Base-by-base conservation (phyloP, 2,113 vertebrate species). In the Sylvicapra grimmia region DNA sequence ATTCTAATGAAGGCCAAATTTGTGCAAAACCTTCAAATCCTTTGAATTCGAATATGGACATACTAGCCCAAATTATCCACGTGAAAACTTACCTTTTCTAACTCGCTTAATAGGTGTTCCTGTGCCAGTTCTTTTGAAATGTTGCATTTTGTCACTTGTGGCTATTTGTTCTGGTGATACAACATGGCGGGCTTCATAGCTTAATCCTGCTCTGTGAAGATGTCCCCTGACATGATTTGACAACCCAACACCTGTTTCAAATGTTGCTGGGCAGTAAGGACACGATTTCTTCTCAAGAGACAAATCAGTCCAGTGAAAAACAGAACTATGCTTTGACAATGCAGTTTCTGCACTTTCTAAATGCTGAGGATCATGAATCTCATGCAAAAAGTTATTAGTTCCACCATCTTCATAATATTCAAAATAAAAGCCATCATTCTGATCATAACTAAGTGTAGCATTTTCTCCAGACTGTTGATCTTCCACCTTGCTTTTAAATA, bases 211-310 rank as follows among this genome's bases (percentile, higher is more conserved):
- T 98, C 99, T 99, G 98, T 99, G 99, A 96, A 99, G 99, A 98
- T 99, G 99, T 95, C 99, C 99, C 97, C 99, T 99, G 85, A 99
- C 99, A 6, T 99, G 99, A 99, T 99, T 99, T 96, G 99, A 99
- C 98, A 99, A 98, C 65, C 99, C 99, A 97, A 99, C 99, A 95
- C 99, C 99, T 31, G 99, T 99, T 98, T 99, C 99, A 98, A 99
- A 99, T 83, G 99, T 98, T 93, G 99, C 99, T 82, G 99, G 99
- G 98, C 99, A 99, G 96, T 99, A 99, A 0, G 99, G 99, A 95
- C 99, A 99, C 1, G 98, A 99, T 98, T 99, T 99, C 97, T 99
- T 99, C 95, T 99, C 99, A n/a, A 99, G 98, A 14, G 98, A 99
- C 98, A 99, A 95, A 98, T 99, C 99, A 97, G 98, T 98, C 99